Evolutionary conservation across 2,797 vertebrate genomes (phyloP).

Genomic region (Agapornis canus): DNA sequence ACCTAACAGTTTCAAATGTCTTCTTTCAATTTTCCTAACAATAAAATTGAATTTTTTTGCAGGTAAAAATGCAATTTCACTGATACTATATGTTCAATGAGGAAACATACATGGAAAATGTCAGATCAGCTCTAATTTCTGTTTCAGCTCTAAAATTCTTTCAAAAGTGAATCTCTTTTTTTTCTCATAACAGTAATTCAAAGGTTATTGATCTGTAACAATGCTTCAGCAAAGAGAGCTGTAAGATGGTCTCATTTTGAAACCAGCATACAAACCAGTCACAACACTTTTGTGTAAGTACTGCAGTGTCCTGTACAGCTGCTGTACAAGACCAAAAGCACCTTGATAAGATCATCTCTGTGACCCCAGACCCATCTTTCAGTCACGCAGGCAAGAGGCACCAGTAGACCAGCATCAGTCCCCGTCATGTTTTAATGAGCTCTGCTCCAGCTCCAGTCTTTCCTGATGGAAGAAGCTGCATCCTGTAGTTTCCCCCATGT

Average conservation of each 20-base stretch:
- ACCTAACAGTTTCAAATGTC: not conserved
- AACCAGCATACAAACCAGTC: not conserved
- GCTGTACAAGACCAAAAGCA: not conserved
- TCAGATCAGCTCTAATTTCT: not conserved
- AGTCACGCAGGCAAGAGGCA: not conserved
- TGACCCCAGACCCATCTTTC: not conserved
- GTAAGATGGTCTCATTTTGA: not conserved
- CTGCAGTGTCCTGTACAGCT: fast-evolving
- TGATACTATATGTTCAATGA: not conserved
- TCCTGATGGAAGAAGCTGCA: not conserved
- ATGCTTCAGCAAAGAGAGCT: not conserved
- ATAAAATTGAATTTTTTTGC: not conserved
- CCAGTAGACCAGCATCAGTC: not conserved
- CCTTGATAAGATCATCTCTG: not conserved
- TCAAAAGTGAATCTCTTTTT: not conserved
- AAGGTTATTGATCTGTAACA: not conserved
- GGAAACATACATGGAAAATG: not conserved
- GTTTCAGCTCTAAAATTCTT: not conserved
- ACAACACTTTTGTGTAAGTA: not conserved
- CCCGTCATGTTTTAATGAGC: not conserved
- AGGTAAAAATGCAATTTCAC: not conserved
- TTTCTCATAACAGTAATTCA: not conserved
- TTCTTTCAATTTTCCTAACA: not conserved
- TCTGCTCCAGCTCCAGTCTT: not conserved
- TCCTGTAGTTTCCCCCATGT: fast-evolving